phyloP scores from a whole-genome alignment of 2,888 invertebrate species.

The Agriopis marginaria region DNA sequence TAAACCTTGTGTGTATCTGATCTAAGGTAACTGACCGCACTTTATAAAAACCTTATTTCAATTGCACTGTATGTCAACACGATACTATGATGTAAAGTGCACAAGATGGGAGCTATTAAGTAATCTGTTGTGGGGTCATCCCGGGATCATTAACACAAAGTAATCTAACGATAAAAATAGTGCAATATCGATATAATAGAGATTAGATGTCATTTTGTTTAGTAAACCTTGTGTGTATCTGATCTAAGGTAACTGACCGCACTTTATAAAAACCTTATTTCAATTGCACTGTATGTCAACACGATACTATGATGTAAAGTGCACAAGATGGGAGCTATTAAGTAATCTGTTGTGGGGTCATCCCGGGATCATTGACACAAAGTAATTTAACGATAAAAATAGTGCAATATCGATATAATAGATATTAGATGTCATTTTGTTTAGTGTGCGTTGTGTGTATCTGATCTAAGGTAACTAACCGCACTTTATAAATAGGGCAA shows the following conservation, averaged over 20 bases:
- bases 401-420: slow-evolving; percentile 29
- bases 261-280: slow-evolving; percentile 61
- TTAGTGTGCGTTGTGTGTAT: slow-evolving; percentile 51
- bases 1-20: slow-evolving; percentile 53
- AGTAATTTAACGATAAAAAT: slow-evolving; percentile 43
- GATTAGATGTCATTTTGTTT: slow-evolving; percentile 44
- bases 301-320: slow-evolving; percentile 42
- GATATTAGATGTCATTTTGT: slow-evolving; percentile 43
- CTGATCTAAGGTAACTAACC: slow-evolving; percentile 66
- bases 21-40: slow-evolving; percentile 68
- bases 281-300: slow-evolving; percentile 27
- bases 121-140: slow-evolving; percentile 19
- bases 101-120: slow-evolving; percentile 23
- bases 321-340: slow-evolving; percentile 28
- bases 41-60: slow-evolving; percentile 58
- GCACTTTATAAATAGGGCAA: slow-evolving; percentile 75
- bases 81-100: slow-evolving; percentile 42
- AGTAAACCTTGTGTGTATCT: slow-evolving; percentile 52
- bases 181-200: slow-evolving; percentile 29
- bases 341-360: slow-evolving; percentile 16
- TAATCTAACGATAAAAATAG: slow-evolving; percentile 43
- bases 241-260: slow-evolving; percentile 67
- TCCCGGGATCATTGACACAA: slow-evolving; percentile 50
- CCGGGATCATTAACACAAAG: slow-evolving; percentile 50
- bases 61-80: slow-evolving; percentile 30